phyloP scores from a whole-genome alignment of 1,140 invertebrate genomes.

The Lethocerus indicus region DNA sequence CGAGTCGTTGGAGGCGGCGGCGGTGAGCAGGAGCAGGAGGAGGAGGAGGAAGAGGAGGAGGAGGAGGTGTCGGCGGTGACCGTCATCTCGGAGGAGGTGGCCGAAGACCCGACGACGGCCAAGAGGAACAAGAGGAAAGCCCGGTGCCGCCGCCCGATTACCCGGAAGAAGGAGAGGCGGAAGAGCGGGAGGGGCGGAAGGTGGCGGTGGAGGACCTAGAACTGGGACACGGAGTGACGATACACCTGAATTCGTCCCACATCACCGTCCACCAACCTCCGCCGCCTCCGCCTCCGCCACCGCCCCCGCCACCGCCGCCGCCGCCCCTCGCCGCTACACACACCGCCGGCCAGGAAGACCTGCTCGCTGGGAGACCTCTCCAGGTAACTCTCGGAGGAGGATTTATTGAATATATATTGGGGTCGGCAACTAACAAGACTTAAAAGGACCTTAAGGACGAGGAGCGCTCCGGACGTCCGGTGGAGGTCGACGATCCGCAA shows the following conservation, averaged over 20 bases:
- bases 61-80: constrained; percentile 12
- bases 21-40: no score
- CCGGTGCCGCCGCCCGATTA: constrained; percentile 38
- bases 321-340: no score
- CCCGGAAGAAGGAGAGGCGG: background rate
- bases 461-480: no score
- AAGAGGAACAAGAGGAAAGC: constrained; percentile 56
- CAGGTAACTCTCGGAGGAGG: constrained; percentile 38
- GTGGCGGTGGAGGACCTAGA: constrained; percentile 15
- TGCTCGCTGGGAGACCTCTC: constrained; percentile 65
- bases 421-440: no score
- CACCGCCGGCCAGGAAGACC: no score
- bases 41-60: constrained; percentile 12
- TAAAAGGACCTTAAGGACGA: no score
- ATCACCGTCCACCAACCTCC: constrained; percentile 51
- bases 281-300: constrained; percentile 39
- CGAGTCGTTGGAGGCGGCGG: constrained; percentile 4
- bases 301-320: constrained; percentile 40
- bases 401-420: no score
- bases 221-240: constrained; percentile 28
- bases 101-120: constrained; percentile 18
- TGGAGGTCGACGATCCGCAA: no score
- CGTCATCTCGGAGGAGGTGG: constrained; percentile 13
- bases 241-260: constrained; percentile 52
- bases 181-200: constrained; percentile 34